A percentile compares a stretch with the other conserved stretches of the same genome.
Conservation (phyloP, 2,113 vertebrate genomes). For the Phylloscopus trochilus region DNA sequence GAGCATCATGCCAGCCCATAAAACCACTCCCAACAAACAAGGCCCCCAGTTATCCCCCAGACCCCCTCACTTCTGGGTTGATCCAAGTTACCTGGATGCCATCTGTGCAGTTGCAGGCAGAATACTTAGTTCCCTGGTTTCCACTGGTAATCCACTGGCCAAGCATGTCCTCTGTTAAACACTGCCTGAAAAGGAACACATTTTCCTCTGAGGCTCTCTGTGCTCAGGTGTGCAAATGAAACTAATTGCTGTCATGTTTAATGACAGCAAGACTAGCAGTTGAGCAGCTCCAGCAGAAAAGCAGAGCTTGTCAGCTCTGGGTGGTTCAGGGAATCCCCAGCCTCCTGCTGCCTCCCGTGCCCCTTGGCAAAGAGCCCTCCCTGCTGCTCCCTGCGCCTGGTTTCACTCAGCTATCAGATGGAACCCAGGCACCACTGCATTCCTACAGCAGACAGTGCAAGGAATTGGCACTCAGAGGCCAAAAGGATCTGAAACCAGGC, state of each 20-base stretch:
- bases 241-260: slow-evolving; percentile 5
- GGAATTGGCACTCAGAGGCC: neutral
- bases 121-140: slow-evolving; percentile 70
- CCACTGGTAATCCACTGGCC: slow-evolving; percentile 77
- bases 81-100: slow-evolving; percentile 69
- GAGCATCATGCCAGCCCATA: neutral
- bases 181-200: slow-evolving; percentile 74
- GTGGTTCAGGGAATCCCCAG: neutral
- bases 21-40: neutral
- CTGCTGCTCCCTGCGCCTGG: neutral
- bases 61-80: neutral
- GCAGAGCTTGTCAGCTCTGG: neutral
- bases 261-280: neutral
- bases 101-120: slow-evolving; percentile 81
- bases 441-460: neutral
- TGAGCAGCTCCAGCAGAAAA: neutral
- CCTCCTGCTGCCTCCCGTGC: neutral
- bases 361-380: neutral
- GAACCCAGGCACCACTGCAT: neutral
- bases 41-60: neutral
- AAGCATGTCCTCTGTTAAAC: slow-evolving; percentile 64
- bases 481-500: neutral
- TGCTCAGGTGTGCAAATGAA: neutral
- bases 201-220: slow-evolving; percentile 22
- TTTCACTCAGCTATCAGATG: neutral